These are phyloP conservation scores for Dinocampus coccinellae DNA, from an alignment of 2,888 invertebrate species.

Conservation along the genomic window DNA sequence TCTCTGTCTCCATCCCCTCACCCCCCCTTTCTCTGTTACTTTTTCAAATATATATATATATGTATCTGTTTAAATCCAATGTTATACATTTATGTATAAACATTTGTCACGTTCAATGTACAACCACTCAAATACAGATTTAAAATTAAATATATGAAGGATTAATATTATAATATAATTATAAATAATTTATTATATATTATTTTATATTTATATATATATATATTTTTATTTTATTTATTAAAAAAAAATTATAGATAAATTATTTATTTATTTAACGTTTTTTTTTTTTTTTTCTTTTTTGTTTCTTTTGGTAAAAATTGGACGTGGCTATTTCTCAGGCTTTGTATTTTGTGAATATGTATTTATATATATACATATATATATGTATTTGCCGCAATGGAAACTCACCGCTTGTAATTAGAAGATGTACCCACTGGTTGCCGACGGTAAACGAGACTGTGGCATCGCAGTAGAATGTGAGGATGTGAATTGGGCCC, in stretches of 20 bases:
- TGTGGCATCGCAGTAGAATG: slow-evolving; percentile 36
- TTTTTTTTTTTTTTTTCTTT: neutral
- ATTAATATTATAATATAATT: too few species aligned
- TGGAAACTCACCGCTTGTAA: slow-evolving; percentile 48
- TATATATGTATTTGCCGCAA: slow-evolving; percentile 31
- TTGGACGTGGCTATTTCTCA: slow-evolving; percentile 43
- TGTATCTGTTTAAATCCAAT: neutral
- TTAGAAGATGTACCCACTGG: slow-evolving; percentile 49
- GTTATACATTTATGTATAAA: neutral
- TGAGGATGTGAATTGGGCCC: slow-evolving; percentile 30
- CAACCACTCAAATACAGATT: too few species aligned
- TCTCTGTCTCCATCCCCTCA: slow-evolving; percentile 15
- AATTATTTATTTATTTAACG: too few species aligned
- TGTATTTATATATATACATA: too few species aligned
- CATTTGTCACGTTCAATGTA: slow-evolving; percentile 13
- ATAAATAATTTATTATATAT: too few species aligned
- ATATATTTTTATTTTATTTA: too few species aligned
- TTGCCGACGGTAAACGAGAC: slow-evolving; percentile 43
- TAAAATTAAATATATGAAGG: too few species aligned
- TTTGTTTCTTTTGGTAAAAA: slow-evolving; percentile 18
- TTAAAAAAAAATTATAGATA: slow-evolving; percentile 17
- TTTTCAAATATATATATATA: slow-evolving; percentile 16
- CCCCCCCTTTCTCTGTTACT: neutral
- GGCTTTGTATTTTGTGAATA: slow-evolving; percentile 28
- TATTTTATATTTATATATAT: too few species aligned